Conservation (phyloP, 1,140 invertebrate genomes). For the Tribolium madens region DNA sequence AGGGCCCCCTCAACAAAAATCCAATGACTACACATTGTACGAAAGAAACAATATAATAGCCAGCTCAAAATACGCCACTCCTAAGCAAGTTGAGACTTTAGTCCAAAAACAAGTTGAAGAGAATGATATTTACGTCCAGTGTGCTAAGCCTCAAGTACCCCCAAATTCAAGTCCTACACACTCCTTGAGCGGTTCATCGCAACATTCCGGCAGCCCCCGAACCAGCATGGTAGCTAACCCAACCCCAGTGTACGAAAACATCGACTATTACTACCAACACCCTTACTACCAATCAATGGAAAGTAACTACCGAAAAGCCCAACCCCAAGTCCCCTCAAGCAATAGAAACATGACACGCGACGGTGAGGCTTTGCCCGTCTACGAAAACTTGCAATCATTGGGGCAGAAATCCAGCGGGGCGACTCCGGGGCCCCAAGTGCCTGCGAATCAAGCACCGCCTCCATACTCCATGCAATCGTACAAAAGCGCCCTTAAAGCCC, state of each 20-base stretch:
- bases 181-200: conserved; percentile 72
- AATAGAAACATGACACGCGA: conserved; percentile 64
- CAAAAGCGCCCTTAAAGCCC: conserved; percentile 45
- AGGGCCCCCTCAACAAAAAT: conserved; percentile 55
- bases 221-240: conserved; percentile 67
- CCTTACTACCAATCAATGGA: conserved; percentile 74
- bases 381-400: conserved; percentile 79
- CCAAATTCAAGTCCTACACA: conserved; percentile 67
- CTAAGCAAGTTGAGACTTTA: conserved; percentile 76
- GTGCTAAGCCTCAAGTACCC: conserved; percentile 66
- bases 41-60: conserved; percentile 77
- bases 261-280: conserved; percentile 78
- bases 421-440: conserved; percentile 60
- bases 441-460: conserved; percentile 54
- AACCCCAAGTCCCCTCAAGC: conserved; percentile 73
- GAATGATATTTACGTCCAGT: conserved; percentile 64
- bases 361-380: conserved; percentile 73
- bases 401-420: conserved; percentile 59
- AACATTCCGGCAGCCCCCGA: conserved; percentile 74
- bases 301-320: conserved; percentile 64
- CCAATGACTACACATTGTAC: conserved; percentile 73
- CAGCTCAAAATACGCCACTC: conserved; percentile 81
- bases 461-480: conserved; percentile 53
- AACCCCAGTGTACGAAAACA: conserved; percentile 83
- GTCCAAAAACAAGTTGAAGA: conserved; percentile 58